These are phyloP conservation scores for Tipula unca DNA, from an alignment of 2,888 invertebrate species.

Conservation along the genomic window DNA sequence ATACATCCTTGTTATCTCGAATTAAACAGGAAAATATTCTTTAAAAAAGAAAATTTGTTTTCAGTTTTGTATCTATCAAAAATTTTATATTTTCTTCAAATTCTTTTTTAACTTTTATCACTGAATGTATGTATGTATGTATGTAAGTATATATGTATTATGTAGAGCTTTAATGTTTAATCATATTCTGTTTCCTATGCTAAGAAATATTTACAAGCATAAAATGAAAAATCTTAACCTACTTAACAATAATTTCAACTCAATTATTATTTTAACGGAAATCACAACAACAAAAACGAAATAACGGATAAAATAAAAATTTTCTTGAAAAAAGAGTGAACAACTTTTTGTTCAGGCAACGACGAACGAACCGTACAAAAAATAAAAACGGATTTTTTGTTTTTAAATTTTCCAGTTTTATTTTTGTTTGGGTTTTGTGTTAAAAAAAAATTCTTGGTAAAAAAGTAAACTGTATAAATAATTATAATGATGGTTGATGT, in stretches of 20 bases:
- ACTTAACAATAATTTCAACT: background rate
- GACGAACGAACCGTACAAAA: background rate
- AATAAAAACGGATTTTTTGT: background rate
- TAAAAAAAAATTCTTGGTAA: background rate
- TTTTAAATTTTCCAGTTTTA: background rate
- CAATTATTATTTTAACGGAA: background rate
- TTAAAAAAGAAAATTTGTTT: background rate
- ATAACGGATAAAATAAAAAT: background rate
- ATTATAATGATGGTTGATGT: background rate
- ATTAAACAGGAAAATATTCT: conserved; percentile 4
- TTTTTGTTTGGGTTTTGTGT: background rate
- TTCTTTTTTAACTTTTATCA: background rate
- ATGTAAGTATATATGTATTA: background rate
- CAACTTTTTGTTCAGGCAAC: background rate
- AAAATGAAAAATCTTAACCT: background rate
- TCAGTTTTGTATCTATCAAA: background rate
- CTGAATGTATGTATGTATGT: too few species aligned
- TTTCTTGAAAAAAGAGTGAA: background rate
- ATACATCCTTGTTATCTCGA: background rate
- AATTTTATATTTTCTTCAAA: background rate
- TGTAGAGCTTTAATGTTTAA: background rate
- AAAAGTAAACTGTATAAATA: background rate
- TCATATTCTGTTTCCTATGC: background rate
- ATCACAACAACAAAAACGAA: background rate
- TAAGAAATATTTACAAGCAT: background rate